phyloP scores from a whole-genome alignment of 2,888 invertebrate species.

The Neoscelio sp. region DNA sequence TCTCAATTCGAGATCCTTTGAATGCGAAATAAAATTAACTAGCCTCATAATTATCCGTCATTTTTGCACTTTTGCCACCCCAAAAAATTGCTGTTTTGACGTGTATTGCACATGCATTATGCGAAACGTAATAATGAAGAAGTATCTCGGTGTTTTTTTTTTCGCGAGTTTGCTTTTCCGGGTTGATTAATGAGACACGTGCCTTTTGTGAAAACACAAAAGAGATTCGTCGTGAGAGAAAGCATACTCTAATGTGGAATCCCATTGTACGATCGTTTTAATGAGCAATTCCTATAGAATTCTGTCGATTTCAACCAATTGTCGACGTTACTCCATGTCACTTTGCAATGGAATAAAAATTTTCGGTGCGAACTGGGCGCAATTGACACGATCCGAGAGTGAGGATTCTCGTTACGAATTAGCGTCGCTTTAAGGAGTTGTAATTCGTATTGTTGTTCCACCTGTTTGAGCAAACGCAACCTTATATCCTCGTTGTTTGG shows the following conservation, averaged over 20 bases:
- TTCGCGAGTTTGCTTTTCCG: constrained; percentile 44
- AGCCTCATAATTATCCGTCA: constrained; percentile 1
- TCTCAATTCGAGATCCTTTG: too few species aligned
- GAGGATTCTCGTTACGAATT: constrained; percentile 15
- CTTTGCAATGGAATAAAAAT: constrained; percentile 25
- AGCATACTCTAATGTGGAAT: constrained; percentile 32
- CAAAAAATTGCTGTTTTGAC: background rate
- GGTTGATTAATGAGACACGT: constrained; percentile 62
- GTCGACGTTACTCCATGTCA: constrained; percentile 30
- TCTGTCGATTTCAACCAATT: constrained; percentile 34
- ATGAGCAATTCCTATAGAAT: constrained; percentile 32
- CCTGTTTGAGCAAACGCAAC: background rate
- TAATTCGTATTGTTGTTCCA: constrained; percentile 18
- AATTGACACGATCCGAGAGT: constrained; percentile 14
- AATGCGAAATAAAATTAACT: too few species aligned
- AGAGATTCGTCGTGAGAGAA: constrained; percentile 45
- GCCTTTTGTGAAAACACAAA: constrained; percentile 56
- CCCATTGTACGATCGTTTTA: constrained; percentile 38
- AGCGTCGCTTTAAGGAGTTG: background rate
- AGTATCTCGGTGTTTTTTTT: constrained; percentile 14
- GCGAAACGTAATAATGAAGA: constrained; percentile 34
- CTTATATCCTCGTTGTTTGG: background rate
- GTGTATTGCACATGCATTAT: constrained; percentile 19
- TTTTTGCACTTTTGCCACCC: constrained; percentile 8
- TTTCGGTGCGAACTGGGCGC: constrained; percentile 13